Evolutionary conservation across 64 coral and sea anemone species (phyloP).

Genomic region (Stichodactyla helianthus): DNA sequence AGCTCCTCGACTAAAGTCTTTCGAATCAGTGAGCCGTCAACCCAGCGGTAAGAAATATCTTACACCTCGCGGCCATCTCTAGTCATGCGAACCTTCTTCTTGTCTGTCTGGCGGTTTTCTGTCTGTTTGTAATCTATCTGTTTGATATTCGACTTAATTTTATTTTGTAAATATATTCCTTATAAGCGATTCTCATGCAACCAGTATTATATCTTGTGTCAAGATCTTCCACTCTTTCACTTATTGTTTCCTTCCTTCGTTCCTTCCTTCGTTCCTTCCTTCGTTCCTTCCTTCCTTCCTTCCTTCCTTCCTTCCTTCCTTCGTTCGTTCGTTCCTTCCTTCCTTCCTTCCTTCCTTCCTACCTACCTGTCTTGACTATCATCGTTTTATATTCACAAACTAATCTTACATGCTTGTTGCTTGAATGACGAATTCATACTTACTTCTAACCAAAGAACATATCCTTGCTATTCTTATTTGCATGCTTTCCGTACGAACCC

Average conservation of each 20-base stretch:
- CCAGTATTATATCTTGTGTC: too few species aligned
- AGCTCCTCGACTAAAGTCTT: constrained; percentile 2
- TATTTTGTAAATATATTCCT: too few species aligned
- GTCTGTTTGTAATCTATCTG: background rate
- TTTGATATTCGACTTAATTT: background rate
- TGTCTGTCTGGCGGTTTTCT: background rate
- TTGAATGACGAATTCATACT: background rate
- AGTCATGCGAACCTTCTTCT: too few species aligned
- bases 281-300: background rate
- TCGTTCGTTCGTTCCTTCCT: background rate
- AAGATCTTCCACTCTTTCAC: too few species aligned
- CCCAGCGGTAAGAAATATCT: background rate
- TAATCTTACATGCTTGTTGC: too few species aligned
- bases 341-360: background rate
- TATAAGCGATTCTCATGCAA: too few species aligned
- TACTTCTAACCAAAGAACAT: background rate
- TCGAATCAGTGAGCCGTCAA: background rate
- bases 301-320: too few species aligned
- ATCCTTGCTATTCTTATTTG: background rate
- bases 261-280: background rate
- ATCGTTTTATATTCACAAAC: too few species aligned
- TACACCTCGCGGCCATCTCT: background rate
- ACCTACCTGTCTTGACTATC: too few species aligned
- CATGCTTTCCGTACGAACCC: background rate
- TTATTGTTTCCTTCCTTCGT: too few species aligned